Evolutionary conservation across 2,888 invertebrate species (phyloP).

Genomic region (Apotomis turbidana): DNA sequence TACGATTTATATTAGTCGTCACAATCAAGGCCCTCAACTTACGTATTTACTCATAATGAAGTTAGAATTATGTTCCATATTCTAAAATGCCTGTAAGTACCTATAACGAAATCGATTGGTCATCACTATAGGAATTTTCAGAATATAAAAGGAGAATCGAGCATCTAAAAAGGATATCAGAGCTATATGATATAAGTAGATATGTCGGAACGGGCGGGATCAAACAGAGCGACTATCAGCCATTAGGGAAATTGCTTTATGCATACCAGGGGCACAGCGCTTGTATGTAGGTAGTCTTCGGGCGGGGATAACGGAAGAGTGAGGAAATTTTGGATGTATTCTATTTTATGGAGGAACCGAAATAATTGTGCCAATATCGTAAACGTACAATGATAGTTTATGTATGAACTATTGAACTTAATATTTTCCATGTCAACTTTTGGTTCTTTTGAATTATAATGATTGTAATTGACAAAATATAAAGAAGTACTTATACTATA

Average conservation of each 20-base stretch:
- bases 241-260: slow-evolving; percentile 81
- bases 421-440: too few species aligned
- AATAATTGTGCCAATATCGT: not conserved
- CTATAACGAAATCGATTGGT: not conserved
- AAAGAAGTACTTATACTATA: too few species aligned
- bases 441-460: too few species aligned
- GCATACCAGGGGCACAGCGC: slow-evolving; percentile 49
- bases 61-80: too few species aligned
- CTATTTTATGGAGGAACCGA: not conserved
- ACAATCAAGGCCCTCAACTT: too few species aligned
- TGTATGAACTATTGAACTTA: too few species aligned
- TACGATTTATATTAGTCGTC: too few species aligned
- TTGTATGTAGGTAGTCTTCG: slow-evolving; percentile 13
- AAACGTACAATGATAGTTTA: too few species aligned
- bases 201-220: slow-evolving; percentile 50
- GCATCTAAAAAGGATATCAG: not conserved
- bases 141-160: not conserved
- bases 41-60: too few species aligned
- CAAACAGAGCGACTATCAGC: slow-evolving; percentile 64
- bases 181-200: slow-evolving; percentile 17
- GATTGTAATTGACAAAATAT: too few species aligned
- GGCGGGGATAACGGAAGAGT: not conserved
- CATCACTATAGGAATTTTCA: not conserved
- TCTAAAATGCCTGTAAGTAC: not conserved
- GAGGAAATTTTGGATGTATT: not conserved